Evolutionary conservation across 2,797 vertebrate genomes (phyloP).

Genomic region (Oophaga sylvatica): DNA sequence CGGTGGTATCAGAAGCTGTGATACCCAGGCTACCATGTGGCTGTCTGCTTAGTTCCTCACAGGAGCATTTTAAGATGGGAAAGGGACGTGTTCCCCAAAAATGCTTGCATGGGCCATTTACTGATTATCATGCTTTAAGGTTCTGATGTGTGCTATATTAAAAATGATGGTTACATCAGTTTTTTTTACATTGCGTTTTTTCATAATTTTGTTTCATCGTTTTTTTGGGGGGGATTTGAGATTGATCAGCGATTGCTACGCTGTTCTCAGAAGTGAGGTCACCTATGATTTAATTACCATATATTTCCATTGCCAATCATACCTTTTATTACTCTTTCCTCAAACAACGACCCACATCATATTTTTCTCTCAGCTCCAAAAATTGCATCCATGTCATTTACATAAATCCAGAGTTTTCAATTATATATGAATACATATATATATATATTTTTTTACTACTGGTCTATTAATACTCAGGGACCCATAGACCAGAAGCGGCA

Average conservation of each 20-base stretch:
- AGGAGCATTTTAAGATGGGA: too few species aligned
- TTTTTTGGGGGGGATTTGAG: neutral
- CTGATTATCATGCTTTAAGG: too few species aligned
- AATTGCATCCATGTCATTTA: slow-evolving; percentile 37
- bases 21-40: too few species aligned
- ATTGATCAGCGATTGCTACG: neutral
- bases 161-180: too few species aligned
- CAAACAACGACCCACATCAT: neutral
- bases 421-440: slow-evolving; percentile 15
- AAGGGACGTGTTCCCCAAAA: too few species aligned
- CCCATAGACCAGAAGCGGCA: slow-evolving; percentile 52
- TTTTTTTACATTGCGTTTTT: neutral
- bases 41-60: too few species aligned
- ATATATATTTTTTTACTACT: slow-evolving; percentile 57
- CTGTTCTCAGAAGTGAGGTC: slow-evolving; percentile 35
- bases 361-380: slow-evolving; percentile 10
- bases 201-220: neutral
- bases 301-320: slow-evolving; percentile 28
- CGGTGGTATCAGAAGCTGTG: too few species aligned
- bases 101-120: too few species aligned
- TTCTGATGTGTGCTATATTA: too few species aligned
- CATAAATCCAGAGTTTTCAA: slow-evolving; percentile 49
- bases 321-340: slow-evolving; percentile 15
- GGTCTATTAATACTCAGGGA: slow-evolving; percentile 67
- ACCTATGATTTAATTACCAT: slow-evolving; percentile 28